Base-by-base conservation (phyloP, 2,888 invertebrate species). In the Amphipoea lucens region DNA sequence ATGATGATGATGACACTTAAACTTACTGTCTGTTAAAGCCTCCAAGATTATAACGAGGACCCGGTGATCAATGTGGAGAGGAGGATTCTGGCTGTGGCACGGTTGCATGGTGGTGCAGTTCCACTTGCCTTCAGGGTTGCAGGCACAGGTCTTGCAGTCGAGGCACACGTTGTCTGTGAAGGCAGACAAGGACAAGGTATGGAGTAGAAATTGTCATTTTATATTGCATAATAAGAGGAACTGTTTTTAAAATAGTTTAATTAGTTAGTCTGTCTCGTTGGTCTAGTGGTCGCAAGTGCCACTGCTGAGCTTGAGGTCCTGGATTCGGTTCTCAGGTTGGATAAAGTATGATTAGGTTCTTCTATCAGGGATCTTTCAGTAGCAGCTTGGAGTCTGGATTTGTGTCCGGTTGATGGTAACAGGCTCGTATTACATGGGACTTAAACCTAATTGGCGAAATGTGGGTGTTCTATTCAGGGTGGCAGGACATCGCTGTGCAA, bases 121-220 rank as follows among this genome's bases (percentile, higher is more conserved):
- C 95, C 95, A 95, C 0, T 29, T 81, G 23, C 94, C 94, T 0
- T 77, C 68, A 0, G 76, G 75, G 45, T 87, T 86, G 73, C 95
- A 95, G 23, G 74, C 78, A 73, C 95, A 95, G 1, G 76, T 84
- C 45, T 85, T 90, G 82, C 95, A 95, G 40, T 94, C 94, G 2
- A 90, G 75, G 80, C 94, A 94, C 12, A 92, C 87, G 81, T 94
- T 95, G 1, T 94, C 95, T 95, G 84, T 20, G 79, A 76, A 65
- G 1, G 29, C 23, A 17, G 12, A 75, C 20, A n/a, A 1, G 20
- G 0, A 51, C 20, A 14, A 20, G 20, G 48, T 17, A 45, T 17
- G 36, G 17, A 17, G 20, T 17, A 23, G 5, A 29, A 9, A 51
- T 7, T 67, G 5, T 3, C 9, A 23, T 57, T 68, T 69, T 5